phyloP scores from a whole-genome alignment of 1,140 invertebrate species.

The Drosophila pallidifrons region DNA sequence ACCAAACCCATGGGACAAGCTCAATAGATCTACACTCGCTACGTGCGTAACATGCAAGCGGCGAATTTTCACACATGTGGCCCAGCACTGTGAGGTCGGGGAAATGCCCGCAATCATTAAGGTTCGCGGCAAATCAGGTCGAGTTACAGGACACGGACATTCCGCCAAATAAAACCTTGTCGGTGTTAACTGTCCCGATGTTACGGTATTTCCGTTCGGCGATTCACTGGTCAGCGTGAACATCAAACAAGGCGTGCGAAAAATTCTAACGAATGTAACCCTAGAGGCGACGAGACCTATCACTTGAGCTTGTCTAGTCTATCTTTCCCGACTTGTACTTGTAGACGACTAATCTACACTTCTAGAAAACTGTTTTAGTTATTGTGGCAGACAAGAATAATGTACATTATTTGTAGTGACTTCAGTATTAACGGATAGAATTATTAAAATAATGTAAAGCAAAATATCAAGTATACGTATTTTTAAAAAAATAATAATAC shows the following conservation, averaged over 20 bases:
- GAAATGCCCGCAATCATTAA: constrained; percentile 58
- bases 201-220: constrained; percentile 73
- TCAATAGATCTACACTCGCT: not conserved
- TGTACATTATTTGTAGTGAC: not conserved
- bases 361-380: not conserved
- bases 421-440: too few relatives aligned
- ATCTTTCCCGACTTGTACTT: not conserved
- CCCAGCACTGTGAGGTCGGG: constrained; percentile 28
- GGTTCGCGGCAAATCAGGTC: constrained; percentile 47
- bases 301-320: constrained; percentile 34
- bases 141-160: constrained; percentile 59
- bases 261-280: constrained; percentile 72
- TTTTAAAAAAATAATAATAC: too few relatives aligned
- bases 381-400: not conserved
- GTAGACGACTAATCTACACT: constrained; percentile 16
- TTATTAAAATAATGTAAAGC: not conserved
- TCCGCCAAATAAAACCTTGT: constrained; percentile 28
- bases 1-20: constrained; percentile 14
- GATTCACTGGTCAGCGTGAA: constrained; percentile 51
- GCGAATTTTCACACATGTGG: constrained; percentile 71
- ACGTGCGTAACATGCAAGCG: constrained; percentile 64
- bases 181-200: constrained; percentile 53
- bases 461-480: not conserved
- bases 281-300: constrained; percentile 21
- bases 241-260: constrained; percentile 73